phyloP scores from a whole-genome alignment of 2,888 invertebrate species.

The Frankliniella intonsa region DNA sequence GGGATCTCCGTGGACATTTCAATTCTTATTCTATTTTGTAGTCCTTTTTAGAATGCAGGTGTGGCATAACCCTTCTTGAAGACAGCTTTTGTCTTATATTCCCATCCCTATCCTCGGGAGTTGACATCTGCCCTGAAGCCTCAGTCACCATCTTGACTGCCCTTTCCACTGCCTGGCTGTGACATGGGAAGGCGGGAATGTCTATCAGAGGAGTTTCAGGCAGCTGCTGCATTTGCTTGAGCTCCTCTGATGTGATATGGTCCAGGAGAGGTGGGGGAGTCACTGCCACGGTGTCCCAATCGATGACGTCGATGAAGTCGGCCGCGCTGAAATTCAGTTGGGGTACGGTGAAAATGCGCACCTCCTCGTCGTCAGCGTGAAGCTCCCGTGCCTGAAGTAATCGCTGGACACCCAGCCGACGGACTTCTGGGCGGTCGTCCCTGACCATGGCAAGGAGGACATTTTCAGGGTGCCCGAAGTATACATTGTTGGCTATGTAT shows the following conservation, averaged over 20 bases:
- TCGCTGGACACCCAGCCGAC: not conserved
- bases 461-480: slow-evolving; percentile 36
- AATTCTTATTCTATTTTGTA: too few relatives aligned
- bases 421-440: too few relatives aligned
- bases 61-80: slow-evolving; percentile 10
- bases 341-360: too few relatives aligned
- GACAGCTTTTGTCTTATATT: slow-evolving; percentile 27
- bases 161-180: slow-evolving; percentile 36
- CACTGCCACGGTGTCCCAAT: slow-evolving; percentile 29
- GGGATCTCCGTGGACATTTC: too few relatives aligned
- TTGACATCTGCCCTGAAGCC: slow-evolving; percentile 27
- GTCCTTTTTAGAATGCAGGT: too few relatives aligned
- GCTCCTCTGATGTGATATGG: not conserved
- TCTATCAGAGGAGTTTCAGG: too few relatives aligned
- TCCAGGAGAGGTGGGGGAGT: slow-evolving; percentile 31
- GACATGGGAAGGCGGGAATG: slow-evolving; percentile 33
- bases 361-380: slow-evolving; percentile 30
- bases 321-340: slow-evolving; percentile 11
- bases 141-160: slow-evolving; percentile 32
- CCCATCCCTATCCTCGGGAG: slow-evolving; percentile 25
- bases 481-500: slow-evolving; percentile 37
- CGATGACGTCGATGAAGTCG: slow-evolving; percentile 31
- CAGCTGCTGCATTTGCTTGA: not conserved
- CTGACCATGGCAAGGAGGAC: slow-evolving; percentile 31
- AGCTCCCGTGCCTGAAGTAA: not conserved